Evolutionary conservation across 1,140 invertebrate species (phyloP), one percentile per base, ranked within the genome.

Genomic region (Cepaea nemoralis): DNA sequence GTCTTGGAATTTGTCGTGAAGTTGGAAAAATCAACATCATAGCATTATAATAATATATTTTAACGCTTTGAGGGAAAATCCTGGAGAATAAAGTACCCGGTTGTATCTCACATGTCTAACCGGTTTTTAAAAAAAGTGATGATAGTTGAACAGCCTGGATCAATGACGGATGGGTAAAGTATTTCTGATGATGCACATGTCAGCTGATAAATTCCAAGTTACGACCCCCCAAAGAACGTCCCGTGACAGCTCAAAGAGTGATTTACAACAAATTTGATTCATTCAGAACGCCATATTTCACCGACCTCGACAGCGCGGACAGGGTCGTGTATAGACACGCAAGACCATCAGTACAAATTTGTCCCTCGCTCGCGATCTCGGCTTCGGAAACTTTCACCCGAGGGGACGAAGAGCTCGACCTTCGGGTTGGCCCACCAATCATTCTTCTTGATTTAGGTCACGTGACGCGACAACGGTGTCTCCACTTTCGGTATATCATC

Each of bases 211-310:
- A 83, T 83, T 75, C 70, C 55, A 39, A 39, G 73, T 70, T 71
- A 80, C 74, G 78, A 77, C 78, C 78, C 74, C 63, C 48, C 35
- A n/a, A 39, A 42, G 77, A 55, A 59, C 50, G 66, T 42, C 75
- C 73, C 39, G 8, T 75, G 82, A 81, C 79, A 75, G 83, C 66
- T 70, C 37, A 66, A 71, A 77, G 77, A 76, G 81, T 82, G 77
- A 82, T 82, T 82, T 80, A 77, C 71, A 78, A 84, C 80, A 84
- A 84, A 82, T 82, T 84, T 84, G 80, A 84, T 82, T 84, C 80
- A 82, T 77, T 82, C 80, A 69, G 74, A 80, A 66, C 59, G 77
- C 81, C 27, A 84, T 82, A 81, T 77, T 81, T 82, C 81, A 82
- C 55, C 48, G 37, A 27, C 81, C 50, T 48, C 74, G 80, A 82